Percentiles rank a stretch among this genome's conserved stretches.
Conservation (phyloP, 1,140 invertebrate genomes). For the Chrysopa pallens region DNA sequence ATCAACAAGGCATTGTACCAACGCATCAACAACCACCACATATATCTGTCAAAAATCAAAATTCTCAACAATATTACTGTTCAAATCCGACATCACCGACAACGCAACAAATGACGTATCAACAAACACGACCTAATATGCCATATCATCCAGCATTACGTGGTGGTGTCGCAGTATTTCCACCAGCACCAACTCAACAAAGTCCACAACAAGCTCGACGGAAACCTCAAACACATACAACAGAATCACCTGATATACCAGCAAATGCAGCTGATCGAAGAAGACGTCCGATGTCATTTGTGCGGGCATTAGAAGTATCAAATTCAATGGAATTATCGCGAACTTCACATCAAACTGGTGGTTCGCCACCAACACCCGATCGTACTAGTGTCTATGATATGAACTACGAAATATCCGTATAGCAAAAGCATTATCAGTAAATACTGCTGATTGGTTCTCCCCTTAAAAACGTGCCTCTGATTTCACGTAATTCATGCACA, state of each 20-base stretch:
- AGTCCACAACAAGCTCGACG: conserved; percentile 45
- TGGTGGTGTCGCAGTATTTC: conserved; percentile 48
- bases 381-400: conserved; percentile 82
- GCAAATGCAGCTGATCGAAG: conserved; percentile 16
- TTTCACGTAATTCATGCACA: too few relatives aligned
- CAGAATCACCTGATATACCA: background rate
- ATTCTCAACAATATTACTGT: conserved; percentile 31
- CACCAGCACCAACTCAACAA: conserved; percentile 31
- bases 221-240: conserved; percentile 4
- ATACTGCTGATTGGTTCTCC: too few relatives aligned
- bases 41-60: conserved; percentile 22
- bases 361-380: conserved; percentile 46
- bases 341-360: conserved; percentile 19
- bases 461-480: too few relatives aligned
- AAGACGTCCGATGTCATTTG: conserved; percentile 76
- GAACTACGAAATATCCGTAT: conserved; percentile 91
- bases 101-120: conserved; percentile 18
- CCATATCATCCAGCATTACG: conserved; percentile 39
- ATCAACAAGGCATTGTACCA: conserved; percentile 17
- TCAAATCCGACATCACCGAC: conserved; percentile 64
- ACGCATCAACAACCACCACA: conserved; percentile 18
- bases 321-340: conserved; percentile 56
- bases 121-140: conserved; percentile 12
- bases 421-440: conserved; percentile 23
- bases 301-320: conserved; percentile 78